Evolutionary conservation across 2,888 invertebrate genomes (phyloP), one percentile per base, ranked within the genome.

Genomic region (Macrosiphum euphorbiae): DNA sequence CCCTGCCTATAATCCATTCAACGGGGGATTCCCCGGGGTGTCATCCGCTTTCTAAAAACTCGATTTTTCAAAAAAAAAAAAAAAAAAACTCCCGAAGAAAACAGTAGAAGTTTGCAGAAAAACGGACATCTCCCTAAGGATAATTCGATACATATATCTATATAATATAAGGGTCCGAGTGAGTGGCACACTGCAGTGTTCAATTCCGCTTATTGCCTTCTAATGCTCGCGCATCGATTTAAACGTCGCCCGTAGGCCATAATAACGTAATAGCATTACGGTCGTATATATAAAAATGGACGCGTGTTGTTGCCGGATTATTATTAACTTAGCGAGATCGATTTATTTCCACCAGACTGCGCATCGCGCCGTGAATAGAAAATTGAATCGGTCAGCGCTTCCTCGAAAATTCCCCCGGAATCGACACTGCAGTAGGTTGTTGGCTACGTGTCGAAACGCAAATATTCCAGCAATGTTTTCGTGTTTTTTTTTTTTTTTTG

Each of bases 161-260:
- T 88, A 88, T 90, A 78, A 41, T 55, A 44, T 47, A 86, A 90
- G 86, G 55, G 90, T 86, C 50, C 50, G 58, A 61, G 90, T 55
- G 89, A 11, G 50, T n/a, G 41, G 55, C 44, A 47, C 84, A 90
- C 90, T 61, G 86, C 90, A 50, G 86, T 61, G 93, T 89, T 89
- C 90, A 41, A 94, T 90, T 86, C 86, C 35, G 50, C 90, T 94
- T 94, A 94, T 94, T 94, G 93, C 90, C 90, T 90, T 94, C 93
- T 94, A 90, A 94, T 94, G 90, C 86, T 58, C 58, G 89, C 44
- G 93, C 93, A 90, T 93, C 93, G 89, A 90, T 93, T 93, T 93
- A 89, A 93, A 93, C 86, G 90, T 90, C 90, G 41, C 20, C 61
- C 35, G 85, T 84, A 47, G 93, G 85, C 52, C 47, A 35, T 85